A percentile compares a stretch with the other conserved stretches of the same genome.
Conservation (phyloP, 2,113 vertebrate genomes). For the Tyrannus savana region DNA sequence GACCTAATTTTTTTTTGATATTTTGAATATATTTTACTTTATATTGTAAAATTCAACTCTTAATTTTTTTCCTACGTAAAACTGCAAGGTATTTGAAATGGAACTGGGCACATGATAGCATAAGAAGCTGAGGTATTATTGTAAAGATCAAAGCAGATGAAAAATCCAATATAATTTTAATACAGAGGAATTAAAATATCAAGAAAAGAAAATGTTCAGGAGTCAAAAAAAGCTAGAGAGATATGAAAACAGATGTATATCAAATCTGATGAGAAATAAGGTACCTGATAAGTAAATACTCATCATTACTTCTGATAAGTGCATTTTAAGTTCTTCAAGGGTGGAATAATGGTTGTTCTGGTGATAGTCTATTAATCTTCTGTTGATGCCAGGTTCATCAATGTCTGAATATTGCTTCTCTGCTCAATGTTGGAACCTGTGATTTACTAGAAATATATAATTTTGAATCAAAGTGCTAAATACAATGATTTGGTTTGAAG, state of each 20-base stretch:
- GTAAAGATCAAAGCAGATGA: background rate
- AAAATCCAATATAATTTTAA: background rate
- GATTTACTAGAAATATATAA: background rate
- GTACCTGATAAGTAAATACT: background rate
- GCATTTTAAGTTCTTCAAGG: background rate
- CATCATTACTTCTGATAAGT: background rate
- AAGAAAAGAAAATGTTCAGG: background rate
- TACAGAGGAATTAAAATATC: background rate
- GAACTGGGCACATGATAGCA: background rate
- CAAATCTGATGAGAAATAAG: background rate
- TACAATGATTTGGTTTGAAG: background rate
- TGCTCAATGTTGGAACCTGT: background rate
- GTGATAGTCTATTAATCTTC: background rate
- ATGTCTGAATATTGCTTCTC: background rate
- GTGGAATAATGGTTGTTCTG: background rate
- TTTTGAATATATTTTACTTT: background rate
- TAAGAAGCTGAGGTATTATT: background rate
- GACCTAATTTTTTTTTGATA: background rate
- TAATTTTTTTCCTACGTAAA: background rate
- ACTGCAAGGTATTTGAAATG: background rate
- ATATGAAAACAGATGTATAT: background rate
- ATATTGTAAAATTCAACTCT: background rate
- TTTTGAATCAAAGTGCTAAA: background rate
- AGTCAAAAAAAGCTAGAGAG: background rate
- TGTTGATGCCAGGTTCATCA: background rate